phyloP scores from a whole-genome alignment of 2,113 vertebrate species.

The human (Homo sapiens) region GRCh38 chr6:73638001-73638500 shows the following conservation, averaged over 20 bases:
- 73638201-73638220: background rate
- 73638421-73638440: conserved; percentile 95
- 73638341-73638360: background rate
- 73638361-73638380: background rate
- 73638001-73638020: conserved; percentile 17
- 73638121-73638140: background rate
- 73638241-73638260: background rate
- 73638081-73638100: too few relatives aligned
- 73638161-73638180: conserved; percentile 39
- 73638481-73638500: conserved; percentile 97
- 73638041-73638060: background rate
- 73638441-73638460: conserved; percentile 98
- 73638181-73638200: conserved; percentile 26
- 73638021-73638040: background rate
- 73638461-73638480: conserved; percentile 97
- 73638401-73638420: conserved; percentile 91
- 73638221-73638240: background rate
- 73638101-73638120: too few relatives aligned
- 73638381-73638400: background rate
- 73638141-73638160: background rate
- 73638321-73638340: background rate
- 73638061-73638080: background rate
- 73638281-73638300: background rate
- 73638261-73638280: background rate
- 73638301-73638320: background rate